Evolutionary conservation across 1,140 invertebrate species (phyloP).

Genomic region (Himalopsyche phryganea): DNA sequence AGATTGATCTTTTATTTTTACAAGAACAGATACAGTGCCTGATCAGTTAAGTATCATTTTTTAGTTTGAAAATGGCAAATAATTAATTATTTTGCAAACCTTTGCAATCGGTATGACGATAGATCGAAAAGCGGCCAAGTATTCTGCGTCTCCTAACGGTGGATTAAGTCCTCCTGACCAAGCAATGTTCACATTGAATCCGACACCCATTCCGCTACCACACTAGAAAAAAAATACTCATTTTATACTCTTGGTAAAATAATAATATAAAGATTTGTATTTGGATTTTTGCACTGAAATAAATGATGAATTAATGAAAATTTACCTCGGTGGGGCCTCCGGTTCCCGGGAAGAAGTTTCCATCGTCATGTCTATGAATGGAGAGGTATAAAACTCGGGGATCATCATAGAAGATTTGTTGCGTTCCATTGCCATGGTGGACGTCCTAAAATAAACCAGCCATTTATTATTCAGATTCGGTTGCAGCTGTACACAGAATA

Average conservation of each 20-base stretch:
- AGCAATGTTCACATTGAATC: constrained; percentile 95
- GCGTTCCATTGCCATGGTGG: constrained; percentile 98
- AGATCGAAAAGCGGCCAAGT: constrained; percentile 92
- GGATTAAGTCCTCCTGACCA: constrained; percentile 91
- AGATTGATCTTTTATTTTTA: too few species aligned
- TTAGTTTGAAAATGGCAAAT: too few species aligned
- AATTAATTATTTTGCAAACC: too few species aligned
- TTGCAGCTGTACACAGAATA: constrained; percentile 8
- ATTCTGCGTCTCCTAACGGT: constrained; percentile 95
- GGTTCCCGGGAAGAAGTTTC: constrained; percentile 99
- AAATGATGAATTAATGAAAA: constrained; percentile 2
- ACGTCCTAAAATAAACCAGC: constrained; percentile 70
- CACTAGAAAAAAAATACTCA: constrained; percentile 52
- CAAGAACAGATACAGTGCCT: too few species aligned
- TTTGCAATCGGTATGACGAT: constrained; percentile 90
- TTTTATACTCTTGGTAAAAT: neutral
- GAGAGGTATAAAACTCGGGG: constrained; percentile 93
- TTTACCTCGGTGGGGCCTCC: constrained; percentile 78
- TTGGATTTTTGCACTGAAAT: neutral
- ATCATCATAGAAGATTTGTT: constrained; percentile 97
- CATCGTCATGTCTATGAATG: constrained; percentile 98
- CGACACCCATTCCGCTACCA: constrained; percentile 86
- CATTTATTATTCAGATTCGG: neutral
- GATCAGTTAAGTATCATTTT: too few species aligned
- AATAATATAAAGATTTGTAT: too few species aligned